phyloP scores from a whole-genome alignment of 2,113 vertebrate species.

The Brachirus orientalis region DNA sequence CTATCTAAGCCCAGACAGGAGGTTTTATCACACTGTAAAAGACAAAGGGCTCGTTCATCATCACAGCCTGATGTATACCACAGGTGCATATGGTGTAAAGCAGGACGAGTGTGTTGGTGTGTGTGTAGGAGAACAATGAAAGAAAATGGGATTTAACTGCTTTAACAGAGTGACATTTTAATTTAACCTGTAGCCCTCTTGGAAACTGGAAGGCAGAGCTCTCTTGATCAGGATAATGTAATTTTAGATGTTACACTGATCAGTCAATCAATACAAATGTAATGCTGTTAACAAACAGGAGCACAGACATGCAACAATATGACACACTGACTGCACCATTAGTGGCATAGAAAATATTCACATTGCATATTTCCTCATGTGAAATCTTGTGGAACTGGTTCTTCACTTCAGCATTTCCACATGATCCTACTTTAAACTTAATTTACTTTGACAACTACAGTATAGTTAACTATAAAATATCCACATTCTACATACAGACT shows the following conservation, averaged over 20 bases:
- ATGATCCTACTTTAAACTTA: too few relatives aligned
- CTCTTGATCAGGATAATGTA: conserved; percentile 49
- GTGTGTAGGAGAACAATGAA: neutral
- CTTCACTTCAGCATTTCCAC: too few relatives aligned
- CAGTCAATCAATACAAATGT: conserved; percentile 47
- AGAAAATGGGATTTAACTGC: conserved; percentile 43
- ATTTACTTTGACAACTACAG: too few relatives aligned
- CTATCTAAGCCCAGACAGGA: conserved; percentile 62
- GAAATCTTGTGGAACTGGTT: too few relatives aligned
- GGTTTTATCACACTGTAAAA: conserved; percentile 70
- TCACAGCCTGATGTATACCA: conserved; percentile 48
- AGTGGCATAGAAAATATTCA: too few relatives aligned
- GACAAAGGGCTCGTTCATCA: conserved; percentile 60
- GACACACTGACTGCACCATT: conserved; percentile 11
- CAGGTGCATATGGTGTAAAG: conserved; percentile 34
- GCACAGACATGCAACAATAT: conserved; percentile 4
- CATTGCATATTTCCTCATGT: too few relatives aligned
- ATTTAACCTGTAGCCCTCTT: conserved; percentile 58
- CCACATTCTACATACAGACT: too few relatives aligned
- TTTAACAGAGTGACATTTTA: conserved; percentile 75
- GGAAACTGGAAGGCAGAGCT: conserved; percentile 27
- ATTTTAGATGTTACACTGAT: conserved; percentile 9
- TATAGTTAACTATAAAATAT: too few relatives aligned
- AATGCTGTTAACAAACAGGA: conserved; percentile 21
- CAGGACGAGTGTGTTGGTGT: conserved; percentile 27